Conservation (phyloP, 2,797 vertebrate species). For the Liasis olivaceus region DNA sequence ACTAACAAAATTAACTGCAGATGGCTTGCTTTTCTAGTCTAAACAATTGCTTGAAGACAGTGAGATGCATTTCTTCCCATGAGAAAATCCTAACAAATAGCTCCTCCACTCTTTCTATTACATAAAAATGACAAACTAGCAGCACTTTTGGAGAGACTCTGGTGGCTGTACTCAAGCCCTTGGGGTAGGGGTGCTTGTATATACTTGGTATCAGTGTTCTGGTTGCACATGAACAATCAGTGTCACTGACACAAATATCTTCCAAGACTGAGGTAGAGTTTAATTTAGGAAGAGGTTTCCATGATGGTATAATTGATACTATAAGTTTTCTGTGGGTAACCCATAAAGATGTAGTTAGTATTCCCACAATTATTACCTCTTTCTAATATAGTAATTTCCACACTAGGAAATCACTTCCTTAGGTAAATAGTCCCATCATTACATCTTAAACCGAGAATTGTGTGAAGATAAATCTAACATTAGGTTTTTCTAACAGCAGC, state of each 20-base stretch:
- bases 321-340: not conserved
- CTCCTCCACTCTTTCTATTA: not conserved
- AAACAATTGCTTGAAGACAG: too few species aligned
- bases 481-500: not conserved
- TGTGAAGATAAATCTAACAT: slow-evolving; percentile 1
- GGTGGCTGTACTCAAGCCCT: not conserved
- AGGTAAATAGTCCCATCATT: not conserved
- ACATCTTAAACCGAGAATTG: not conserved
- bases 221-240: not conserved
- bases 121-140: not conserved
- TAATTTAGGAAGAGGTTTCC: not conserved
- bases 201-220: not conserved
- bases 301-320: not conserved
- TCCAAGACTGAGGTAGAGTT: not conserved
- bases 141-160: not conserved
- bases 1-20: too few species aligned
- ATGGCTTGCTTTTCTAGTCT: too few species aligned
- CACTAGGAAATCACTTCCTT: not conserved
- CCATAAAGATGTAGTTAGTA: not conserved
- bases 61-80: too few species aligned
- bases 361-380: not conserved
- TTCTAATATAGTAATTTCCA: not conserved
- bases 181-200: not conserved
- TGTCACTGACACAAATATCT: not conserved
- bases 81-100: too few species aligned